Evolutionary conservation across 2,888 invertebrate genomes (phyloP), one percentile per base, ranked within the genome.

Genomic region (Meghimatium bilineatum): DNA sequence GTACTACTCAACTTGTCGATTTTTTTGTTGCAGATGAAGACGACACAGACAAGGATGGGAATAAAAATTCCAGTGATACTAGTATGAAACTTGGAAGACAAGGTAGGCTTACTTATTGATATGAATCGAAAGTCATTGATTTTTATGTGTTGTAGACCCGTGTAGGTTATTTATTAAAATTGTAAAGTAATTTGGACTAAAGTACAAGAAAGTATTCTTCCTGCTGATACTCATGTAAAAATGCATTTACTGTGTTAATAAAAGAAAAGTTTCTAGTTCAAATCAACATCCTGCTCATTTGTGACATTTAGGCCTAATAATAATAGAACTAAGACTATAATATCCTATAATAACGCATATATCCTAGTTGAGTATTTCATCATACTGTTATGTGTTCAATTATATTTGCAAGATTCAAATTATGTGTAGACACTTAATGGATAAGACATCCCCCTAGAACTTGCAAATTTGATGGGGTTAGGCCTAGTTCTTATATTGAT

Each of bases 31-130:
- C 88, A 90, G 90, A 89, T 76, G 88, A 87, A 80, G 88, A 88
- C 76, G 86, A 84, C 38, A 85, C 86, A 49, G 85, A 88, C 82
- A 85, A 85, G 80, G 78, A 84, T 78, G 84, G 86, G 78, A 86
- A 87, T 72, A 86, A 83, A 81, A 86, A 86, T 82, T 89, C 89
- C 69, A 87, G 89, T 85, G 91, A 91, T 85, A 36, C 34, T 29
- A 91, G 91, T 85, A 92, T 92, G 91, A 92, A 91, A 87, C 89
- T 92, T 71, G 88, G 88, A 85, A 88, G 86, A 83, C 89, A 91
- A 88, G 92, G 92, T 92, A 90, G n/a, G n/a, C n/a, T n/a, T n/a
- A n/a, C n/a, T n/a, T n/a, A n/a, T n/a, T n/a, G n/a, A n/a, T n/a
- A n/a, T n/a, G n/a, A n/a, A 83, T 76, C 72, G 71, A 60, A 81